phyloP scores from a whole-genome alignment of 2,888 invertebrate species.

The Nephrotoma appendiculata region DNA sequence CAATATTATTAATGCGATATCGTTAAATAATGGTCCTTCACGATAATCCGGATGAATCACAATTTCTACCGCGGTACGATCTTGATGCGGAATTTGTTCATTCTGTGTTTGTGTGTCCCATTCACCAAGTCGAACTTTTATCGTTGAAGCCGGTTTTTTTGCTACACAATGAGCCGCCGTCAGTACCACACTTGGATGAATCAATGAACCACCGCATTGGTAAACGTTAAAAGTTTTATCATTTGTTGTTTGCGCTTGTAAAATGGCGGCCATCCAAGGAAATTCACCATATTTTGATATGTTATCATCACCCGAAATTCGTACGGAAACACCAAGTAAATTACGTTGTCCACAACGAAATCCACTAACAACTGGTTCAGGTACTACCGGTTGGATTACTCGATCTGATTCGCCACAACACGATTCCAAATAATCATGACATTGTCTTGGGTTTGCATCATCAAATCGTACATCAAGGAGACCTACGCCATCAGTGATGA shows the following conservation, averaged over 20 bases:
- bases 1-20: conserved; percentile 56
- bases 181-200: conserved; percentile 42
- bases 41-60: conserved; percentile 48
- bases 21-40: conserved; percentile 51
- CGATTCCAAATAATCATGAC: conserved; percentile 18
- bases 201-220: conserved; percentile 28
- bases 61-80: conserved; percentile 43
- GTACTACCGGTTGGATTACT: conserved; percentile 19
- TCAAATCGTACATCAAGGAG: conserved; percentile 61
- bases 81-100: conserved; percentile 56
- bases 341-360: conserved; percentile 56
- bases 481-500: conserved; percentile 55
- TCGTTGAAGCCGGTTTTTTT: conserved; percentile 16
- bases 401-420: conserved; percentile 23
- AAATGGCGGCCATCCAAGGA: conserved; percentile 39
- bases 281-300: conserved; percentile 43
- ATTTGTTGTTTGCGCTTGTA: conserved; percentile 19
- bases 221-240: conserved; percentile 30
- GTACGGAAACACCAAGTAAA: conserved; percentile 53
- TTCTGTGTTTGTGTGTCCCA: conserved; percentile 66
- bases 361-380: conserved; percentile 20
- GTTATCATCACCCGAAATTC: conserved; percentile 46
- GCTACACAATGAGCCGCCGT: conserved; percentile 69
- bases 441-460: conserved; percentile 12
- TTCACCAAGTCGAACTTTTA: conserved; percentile 54